Conservation (phyloP, 2,113 vertebrate genomes). For the Callorhinus ursinus region DNA sequence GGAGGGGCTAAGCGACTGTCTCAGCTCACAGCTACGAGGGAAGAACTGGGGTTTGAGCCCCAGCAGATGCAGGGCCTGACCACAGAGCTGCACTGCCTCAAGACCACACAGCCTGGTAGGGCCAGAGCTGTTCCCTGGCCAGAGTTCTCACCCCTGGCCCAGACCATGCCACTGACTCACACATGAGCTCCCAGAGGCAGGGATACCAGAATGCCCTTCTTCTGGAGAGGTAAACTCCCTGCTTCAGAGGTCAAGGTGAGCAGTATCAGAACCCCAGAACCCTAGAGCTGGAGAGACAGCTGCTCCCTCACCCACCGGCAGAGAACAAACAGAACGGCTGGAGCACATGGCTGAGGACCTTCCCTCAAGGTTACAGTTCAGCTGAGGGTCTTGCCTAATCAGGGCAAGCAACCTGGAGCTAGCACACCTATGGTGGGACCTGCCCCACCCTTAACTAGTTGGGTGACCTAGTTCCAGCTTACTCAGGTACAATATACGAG, state of each 20-base stretch:
- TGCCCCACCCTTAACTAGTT: background rate
- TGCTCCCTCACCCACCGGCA: background rate
- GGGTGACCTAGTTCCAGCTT: background rate
- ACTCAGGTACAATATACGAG: background rate
- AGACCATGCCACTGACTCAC: fast-evolving
- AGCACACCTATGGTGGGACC: too few species aligned
- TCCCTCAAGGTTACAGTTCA: background rate
- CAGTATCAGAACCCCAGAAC: background rate
- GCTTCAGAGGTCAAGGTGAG: background rate
- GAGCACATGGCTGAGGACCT: background rate
- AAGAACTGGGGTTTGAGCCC: background rate
- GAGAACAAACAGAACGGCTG: background rate
- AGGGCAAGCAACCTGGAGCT: background rate
- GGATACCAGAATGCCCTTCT: background rate
- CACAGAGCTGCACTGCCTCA: background rate
- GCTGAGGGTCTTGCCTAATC: background rate
- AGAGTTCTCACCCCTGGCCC: background rate
- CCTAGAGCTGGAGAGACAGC: background rate
- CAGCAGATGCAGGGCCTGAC: background rate
- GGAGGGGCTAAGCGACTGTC: background rate
- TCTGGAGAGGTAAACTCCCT: background rate
- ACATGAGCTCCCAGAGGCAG: background rate
- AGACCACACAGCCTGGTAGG: background rate
- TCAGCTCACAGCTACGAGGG: background rate
- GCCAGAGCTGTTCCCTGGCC: background rate